Evolutionary conservation across 1,140 invertebrate species (phyloP), one percentile per base, ranked within the genome.

Genomic region (Psilanteris sp.): DNA sequence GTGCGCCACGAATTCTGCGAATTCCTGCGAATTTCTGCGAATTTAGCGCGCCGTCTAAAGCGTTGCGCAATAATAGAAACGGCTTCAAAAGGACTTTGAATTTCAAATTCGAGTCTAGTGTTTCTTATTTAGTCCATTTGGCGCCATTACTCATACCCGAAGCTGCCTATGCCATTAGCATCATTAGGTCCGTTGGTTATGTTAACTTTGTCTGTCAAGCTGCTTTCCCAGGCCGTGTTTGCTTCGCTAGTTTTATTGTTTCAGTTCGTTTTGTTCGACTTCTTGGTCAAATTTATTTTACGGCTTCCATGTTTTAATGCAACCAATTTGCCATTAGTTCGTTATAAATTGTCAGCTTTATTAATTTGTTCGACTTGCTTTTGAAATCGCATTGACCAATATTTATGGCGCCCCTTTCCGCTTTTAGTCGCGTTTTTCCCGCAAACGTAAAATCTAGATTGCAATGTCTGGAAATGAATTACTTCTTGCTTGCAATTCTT

Each of bases 141-240:
- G 44, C 10, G 14, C 44, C 44, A 34, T 48, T 32, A 32, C n/a
- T 54, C 26, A 10, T 4, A n/a, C 6, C 20, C 11, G 27, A 36
- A 4, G 34, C 14, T 39, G 24, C 22, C 22, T 1, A 20, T 14
- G 22, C 48, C 27, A 55, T 57, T 57, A 57, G 37, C 18, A 32
- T 43, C 37, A 59, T 59, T 59, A 44, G 27, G 44, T 36, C 14
- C 36, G 22, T 34, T 59, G 37, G 11, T 50, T 62, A 46, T 46
- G 55, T 48, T 46, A 61, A 61, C 55, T 59, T 48, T 48, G 41
- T 37, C 37, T 34, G 27, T 34, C 18, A 22, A 46, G 15, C 18
- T 46, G 32, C 16, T 57, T 43, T 37, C 24, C 16, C 54, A 36
- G 32, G 29, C 18, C 13, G 22, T 37, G 29, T 43, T 57, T 22